Base-by-base conservation (phyloP, 2,888 invertebrate species). In the Notodonta dromedarius region DNA sequence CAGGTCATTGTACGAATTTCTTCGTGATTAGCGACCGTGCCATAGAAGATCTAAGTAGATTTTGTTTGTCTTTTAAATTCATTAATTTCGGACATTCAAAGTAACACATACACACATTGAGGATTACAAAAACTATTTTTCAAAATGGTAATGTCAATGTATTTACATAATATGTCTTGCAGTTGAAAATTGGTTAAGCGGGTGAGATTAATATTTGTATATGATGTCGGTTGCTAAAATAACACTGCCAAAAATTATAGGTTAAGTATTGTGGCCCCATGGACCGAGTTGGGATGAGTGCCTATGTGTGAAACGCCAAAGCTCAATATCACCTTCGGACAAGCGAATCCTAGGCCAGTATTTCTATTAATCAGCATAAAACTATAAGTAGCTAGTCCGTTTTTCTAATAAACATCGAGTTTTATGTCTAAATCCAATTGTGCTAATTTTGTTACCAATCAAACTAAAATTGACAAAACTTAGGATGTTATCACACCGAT, bases 191-290 rank as follows among this genome's bases (percentile, higher is more conserved):
- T 8, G 39, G 4, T 39, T 50, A 59, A 62, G 58, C 56, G 14
- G 16, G 50, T 7, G 46, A 14, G 50, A 55, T 53, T 65, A 52
- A 59, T 73, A 67, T 73, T 62, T 75, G 73, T 74, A 70, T 67
- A 70, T 75, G 24, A 24, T 24, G 57, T 68, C 65, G 72, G 60
- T 67, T 46, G 65, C 63, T 62, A 62, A 55, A 53, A 46, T 14
- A 24, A 24, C 40, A 65, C 75, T 80, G 80, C 80, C 80, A 79
- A 79, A 80, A 68, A 73, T 35, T 60, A 12, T 72, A 69, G 61
- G 58, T 61, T 63, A 59, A 61, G 54, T 63, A 63, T 59, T 44
- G 16, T 51, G 16, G 44, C 9, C 11, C 52, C 40, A 42, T n/a
- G 32, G 52, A 46, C 35, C 14, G 42, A 44, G 55, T 14, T 14